phyloP scores from a whole-genome alignment of 2,888 invertebrate species.

The Cenopis cana region DNA sequence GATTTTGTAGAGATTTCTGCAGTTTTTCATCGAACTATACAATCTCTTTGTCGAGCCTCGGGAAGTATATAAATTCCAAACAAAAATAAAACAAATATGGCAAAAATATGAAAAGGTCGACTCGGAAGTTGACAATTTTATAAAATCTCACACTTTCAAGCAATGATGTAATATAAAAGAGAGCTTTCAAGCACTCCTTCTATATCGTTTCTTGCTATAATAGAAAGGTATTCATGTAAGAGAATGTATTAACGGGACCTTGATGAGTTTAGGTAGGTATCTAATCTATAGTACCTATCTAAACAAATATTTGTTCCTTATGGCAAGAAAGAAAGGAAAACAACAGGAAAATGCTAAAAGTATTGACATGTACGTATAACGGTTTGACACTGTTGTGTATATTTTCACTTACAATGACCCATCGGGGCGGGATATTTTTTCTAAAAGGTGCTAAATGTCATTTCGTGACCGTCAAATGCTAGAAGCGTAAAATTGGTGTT shows the following conservation, averaged over 20 bases:
- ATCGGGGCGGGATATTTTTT: slow-evolving; percentile 58
- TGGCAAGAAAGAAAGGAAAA: slow-evolving; percentile 6
- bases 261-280: not conserved
- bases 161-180: too few species aligned
- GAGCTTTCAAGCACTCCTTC: not conserved
- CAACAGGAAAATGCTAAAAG: slow-evolving; percentile 25
- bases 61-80: too few species aligned
- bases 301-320: not conserved
- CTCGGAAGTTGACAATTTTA: too few species aligned
- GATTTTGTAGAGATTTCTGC: too few species aligned
- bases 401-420: slow-evolving; percentile 48
- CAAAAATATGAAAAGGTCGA: too few species aligned
- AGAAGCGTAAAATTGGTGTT: slow-evolving; percentile 70
- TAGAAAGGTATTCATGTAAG: not conserved
- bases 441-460: slow-evolving; percentile 74
- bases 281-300: not conserved
- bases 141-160: too few species aligned
- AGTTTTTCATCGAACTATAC: too few species aligned
- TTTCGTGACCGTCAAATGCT: slow-evolving; percentile 74
- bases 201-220: not conserved
- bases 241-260: not conserved
- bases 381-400: slow-evolving; percentile 33
- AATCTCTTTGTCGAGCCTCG: too few species aligned
- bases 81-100: too few species aligned
- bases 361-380: slow-evolving; percentile 32